Conservation (phyloP, 1,140 invertebrate species). For the Acromyrmex charruanus region DNA sequence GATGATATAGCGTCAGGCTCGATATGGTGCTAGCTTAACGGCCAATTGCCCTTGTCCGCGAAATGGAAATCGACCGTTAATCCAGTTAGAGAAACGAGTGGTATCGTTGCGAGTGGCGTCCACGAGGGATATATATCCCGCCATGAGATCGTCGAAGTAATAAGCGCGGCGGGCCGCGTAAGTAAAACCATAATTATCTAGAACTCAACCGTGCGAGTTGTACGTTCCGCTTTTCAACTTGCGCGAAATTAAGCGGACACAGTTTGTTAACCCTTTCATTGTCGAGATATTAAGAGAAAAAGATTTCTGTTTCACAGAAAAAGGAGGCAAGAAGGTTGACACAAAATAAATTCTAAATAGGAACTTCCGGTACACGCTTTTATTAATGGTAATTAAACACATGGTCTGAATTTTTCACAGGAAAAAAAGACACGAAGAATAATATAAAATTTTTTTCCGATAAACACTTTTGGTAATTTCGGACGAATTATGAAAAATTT, state of each 20-base stretch:
- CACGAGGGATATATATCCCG: conserved; percentile 26
- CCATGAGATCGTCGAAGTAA: conserved; percentile 36
- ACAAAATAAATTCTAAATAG: background rate
- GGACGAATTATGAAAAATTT: background rate
- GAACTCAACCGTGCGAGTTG: conserved; percentile 40
- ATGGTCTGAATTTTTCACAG: no score
- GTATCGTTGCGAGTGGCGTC: conserved; percentile 40
- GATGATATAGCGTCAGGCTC: conserved; percentile 37
- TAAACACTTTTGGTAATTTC: no score
- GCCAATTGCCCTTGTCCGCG: conserved; percentile 57
- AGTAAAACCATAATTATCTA: conserved; percentile 61
- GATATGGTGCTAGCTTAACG: conserved; percentile 52
- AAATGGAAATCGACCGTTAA: conserved; percentile 68
- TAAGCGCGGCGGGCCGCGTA: conserved; percentile 44
- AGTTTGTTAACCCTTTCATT: conserved; percentile 31
- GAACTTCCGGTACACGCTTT: background rate
- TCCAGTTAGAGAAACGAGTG: conserved; percentile 61
- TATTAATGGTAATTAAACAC: background rate
- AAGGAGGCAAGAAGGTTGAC: no score
- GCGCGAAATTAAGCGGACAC: conserved; percentile 55
- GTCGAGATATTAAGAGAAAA: background rate
- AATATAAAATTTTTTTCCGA: no score
- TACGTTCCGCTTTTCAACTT: conserved; percentile 57
- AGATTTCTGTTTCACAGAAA: background rate
- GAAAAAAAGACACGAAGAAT: no score